Base-by-base conservation (phyloP, 1,140 invertebrate species). In the Psix sp. region DNA sequence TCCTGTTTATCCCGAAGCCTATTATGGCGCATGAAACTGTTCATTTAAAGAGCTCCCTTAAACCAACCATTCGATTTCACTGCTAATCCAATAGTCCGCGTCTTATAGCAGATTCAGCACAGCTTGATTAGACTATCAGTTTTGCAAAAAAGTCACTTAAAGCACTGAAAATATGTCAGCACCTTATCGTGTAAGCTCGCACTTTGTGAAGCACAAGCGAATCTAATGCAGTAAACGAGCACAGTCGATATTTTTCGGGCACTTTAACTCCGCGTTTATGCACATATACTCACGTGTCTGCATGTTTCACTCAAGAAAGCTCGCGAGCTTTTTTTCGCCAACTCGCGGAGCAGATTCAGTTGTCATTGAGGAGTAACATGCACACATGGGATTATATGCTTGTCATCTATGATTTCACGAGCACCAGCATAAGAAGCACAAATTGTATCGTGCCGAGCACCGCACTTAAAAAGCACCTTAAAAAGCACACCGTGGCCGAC, bases 191-290 rank as follows among this genome's bases (percentile, higher is more conserved):
- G 78, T 85, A 83, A 85, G 82, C 81, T 85, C 82, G 84, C 84
- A 86, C 82, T 84, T 82, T 84, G 78, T 85, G 79, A 85, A 82
- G 84, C 85, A 86, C 84, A 78, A 75, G 67, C 73, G 57, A 83
- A 80, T 71, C 51, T 26, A 76, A 63, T 76, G 65, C 66, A 76
- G 60, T 39, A 72, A 72, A 74, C 74, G 74, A 73, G 75, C 75
- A 77, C 74, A 65, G 68, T 65, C 38, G 26, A 45, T 74, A 74
- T 72, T 52, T 74, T 71, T 73, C 74, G 78, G 77, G 75, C 77
- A 80, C 77, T 68, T 73, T 73, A 63, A 71, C 77, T 77, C 75
- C 76, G 71, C 73, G 68, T 51, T 43, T 52, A 74, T 66, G 65
- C 59, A 66, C 60, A 72, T 51, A 52, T 70, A 70, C 62, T 42